Conservation (phyloP, 2,113 vertebrate species). For the Phainopepla nitens region DNA sequence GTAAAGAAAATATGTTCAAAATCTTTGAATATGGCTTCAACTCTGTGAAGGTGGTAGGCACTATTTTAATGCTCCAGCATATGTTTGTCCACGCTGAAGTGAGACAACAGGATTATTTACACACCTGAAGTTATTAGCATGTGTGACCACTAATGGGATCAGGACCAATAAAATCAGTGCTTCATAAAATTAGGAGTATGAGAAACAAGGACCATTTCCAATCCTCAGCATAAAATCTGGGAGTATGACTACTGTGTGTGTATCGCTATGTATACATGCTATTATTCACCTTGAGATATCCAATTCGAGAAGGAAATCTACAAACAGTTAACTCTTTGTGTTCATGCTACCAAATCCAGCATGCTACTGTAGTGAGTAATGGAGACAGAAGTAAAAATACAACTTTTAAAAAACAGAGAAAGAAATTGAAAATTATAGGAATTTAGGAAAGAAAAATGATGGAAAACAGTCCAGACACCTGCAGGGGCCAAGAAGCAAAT, state of each 20-base stretch:
- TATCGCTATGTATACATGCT: not conserved
- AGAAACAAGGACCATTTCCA: not conserved
- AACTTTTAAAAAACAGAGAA: not conserved
- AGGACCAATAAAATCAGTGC: not conserved
- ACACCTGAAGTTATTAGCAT: not conserved
- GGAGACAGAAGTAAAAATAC: not conserved
- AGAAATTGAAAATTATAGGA: not conserved
- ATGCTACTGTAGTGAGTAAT: not conserved
- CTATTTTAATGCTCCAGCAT: not conserved
- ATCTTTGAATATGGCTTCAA: not conserved
- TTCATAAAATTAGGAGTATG: not conserved
- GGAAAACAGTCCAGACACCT: slow-evolving; percentile 31
- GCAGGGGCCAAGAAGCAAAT: not conserved
- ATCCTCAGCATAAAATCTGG: not conserved
- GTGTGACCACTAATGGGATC: not conserved
- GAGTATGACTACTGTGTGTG: not conserved
- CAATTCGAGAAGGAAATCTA: not conserved
- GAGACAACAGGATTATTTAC: not conserved
- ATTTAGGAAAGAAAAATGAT: not conserved
- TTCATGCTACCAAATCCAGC: not conserved
- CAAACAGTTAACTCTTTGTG: not conserved
- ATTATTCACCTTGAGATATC: not conserved
- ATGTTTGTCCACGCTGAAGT: not conserved
- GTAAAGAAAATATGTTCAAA: not conserved
- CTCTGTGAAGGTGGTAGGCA: not conserved